Conservation (phyloP, 2,113 vertebrate species). For the Antechinus flavipes region DNA sequence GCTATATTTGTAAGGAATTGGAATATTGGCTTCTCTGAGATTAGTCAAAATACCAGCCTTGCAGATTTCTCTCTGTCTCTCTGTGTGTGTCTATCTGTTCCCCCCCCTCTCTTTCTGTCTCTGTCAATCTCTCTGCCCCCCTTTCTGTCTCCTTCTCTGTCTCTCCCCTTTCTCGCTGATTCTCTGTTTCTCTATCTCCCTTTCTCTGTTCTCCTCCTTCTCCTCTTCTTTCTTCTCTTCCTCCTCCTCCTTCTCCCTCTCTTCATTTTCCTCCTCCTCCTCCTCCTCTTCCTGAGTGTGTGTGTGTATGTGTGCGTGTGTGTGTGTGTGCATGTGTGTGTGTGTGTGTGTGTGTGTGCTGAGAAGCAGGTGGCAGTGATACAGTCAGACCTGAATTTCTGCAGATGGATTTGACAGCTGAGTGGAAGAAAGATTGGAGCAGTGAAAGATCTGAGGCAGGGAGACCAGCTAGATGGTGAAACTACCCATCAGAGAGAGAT, state of each 20-base stretch:
- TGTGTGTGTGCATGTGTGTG: neutral
- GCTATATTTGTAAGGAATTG: slow-evolving; percentile 40
- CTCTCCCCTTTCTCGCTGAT: no score
- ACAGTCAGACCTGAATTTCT: neutral
- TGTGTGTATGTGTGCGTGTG: neutral
- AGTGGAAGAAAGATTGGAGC: neutral
- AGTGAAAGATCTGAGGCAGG: neutral
- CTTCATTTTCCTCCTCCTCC: no score
- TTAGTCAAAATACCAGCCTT: neutral
- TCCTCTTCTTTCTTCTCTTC: no score
- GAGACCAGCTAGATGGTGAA: neutral
- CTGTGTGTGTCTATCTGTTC: neutral
- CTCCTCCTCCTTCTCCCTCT: no score
- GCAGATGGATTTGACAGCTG: neutral
- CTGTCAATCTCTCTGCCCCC: no score
- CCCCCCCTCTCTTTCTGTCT: no score
- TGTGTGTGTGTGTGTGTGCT: neutral
- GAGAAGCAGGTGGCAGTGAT: neutral
- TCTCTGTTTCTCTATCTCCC: no score
- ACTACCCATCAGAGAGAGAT: neutral
- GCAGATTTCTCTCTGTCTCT: neutral
- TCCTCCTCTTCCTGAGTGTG: neutral
- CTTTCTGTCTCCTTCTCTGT: no score
- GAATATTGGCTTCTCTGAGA: slow-evolving; percentile 21
- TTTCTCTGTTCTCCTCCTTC: no score